Evolutionary conservation across 2,888 invertebrate species (phyloP).

Genomic region (Uropetala carovei): DNA sequence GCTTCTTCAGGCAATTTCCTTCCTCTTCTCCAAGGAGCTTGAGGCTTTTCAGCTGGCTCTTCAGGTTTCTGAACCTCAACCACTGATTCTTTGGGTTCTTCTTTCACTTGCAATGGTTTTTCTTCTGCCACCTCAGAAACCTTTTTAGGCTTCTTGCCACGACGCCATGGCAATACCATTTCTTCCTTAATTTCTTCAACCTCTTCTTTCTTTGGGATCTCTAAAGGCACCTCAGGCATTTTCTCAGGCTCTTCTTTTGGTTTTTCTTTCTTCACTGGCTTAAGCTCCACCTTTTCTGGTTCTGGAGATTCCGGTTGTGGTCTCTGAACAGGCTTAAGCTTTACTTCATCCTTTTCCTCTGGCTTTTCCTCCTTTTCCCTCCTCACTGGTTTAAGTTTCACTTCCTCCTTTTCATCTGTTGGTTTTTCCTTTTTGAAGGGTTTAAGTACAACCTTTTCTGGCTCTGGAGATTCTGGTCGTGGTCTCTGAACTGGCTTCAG

Average conservation of each 20-base stretch:
- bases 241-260: constrained; percentile 48
- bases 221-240: background rate
- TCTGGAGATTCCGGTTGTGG: constrained; percentile 69
- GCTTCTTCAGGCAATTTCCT: constrained; percentile 5
- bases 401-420: constrained; percentile 68
- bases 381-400: constrained; percentile 70
- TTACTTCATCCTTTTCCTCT: constrained; percentile 67
- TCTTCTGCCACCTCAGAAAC: constrained; percentile 39
- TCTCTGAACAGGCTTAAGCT: constrained; percentile 69
- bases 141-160: constrained; percentile 16
- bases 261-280: constrained; percentile 68
- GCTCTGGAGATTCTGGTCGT: constrained; percentile 67
- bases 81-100: constrained; percentile 65
- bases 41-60: constrained; percentile 69
- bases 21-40: constrained; percentile 37
- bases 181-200: background rate
- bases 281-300: constrained; percentile 68
- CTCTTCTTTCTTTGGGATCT: background rate
- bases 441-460: constrained; percentile 73
- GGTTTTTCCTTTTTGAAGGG: constrained; percentile 74
- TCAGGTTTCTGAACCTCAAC: background rate
- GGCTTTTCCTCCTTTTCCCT: constrained; percentile 49
- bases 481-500: constrained; percentile 54
- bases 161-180: constrained; percentile 15
- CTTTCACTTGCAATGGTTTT: constrained; percentile 68